These are phyloP conservation scores for Halcyon badia DNA, from an alignment of 2,797 vertebrate species.

Conservation along the genomic window DNA sequence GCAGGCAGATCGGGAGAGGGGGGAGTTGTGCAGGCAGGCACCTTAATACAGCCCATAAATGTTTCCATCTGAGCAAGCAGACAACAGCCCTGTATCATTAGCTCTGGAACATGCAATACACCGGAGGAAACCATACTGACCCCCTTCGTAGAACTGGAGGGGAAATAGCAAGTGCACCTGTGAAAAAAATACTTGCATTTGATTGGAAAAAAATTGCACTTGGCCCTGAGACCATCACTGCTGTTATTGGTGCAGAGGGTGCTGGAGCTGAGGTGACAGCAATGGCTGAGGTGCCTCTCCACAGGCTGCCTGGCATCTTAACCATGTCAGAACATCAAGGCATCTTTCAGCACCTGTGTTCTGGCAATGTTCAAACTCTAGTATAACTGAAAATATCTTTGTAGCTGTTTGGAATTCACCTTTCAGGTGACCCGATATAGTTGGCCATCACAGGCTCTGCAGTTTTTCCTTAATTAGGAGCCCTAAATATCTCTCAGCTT, in stretches of 20 bases:
- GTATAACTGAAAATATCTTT: neutral
- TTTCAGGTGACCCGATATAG: neutral
- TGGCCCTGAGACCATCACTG: rapidly evolving
- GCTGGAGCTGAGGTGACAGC: neutral
- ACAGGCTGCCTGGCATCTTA: rapidly evolving
- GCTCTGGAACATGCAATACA: neutral
- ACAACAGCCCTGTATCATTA: neutral
- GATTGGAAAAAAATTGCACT: neutral
- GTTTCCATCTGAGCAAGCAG: neutral
- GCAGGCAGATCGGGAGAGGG: neutral
- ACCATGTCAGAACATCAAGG: neutral
- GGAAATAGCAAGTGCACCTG: neutral
- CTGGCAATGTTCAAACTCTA: neutral
- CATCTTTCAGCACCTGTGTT: neutral
- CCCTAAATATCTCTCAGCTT: neutral
- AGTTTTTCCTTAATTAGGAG: neutral
- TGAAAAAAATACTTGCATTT: neutral
- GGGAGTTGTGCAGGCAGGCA: neutral
- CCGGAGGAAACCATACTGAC: neutral
- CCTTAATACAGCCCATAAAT: neutral
- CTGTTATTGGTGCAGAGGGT: no score
- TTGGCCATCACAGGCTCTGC: rapidly evolving
- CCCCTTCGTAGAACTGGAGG: neutral
- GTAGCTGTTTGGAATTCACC: neutral
- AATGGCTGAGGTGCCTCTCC: neutral